Evolutionary conservation across 1,140 invertebrate genomes (phyloP), one percentile per base, ranked within the genome.

Genomic region (Drosophila ananassae): DNA sequence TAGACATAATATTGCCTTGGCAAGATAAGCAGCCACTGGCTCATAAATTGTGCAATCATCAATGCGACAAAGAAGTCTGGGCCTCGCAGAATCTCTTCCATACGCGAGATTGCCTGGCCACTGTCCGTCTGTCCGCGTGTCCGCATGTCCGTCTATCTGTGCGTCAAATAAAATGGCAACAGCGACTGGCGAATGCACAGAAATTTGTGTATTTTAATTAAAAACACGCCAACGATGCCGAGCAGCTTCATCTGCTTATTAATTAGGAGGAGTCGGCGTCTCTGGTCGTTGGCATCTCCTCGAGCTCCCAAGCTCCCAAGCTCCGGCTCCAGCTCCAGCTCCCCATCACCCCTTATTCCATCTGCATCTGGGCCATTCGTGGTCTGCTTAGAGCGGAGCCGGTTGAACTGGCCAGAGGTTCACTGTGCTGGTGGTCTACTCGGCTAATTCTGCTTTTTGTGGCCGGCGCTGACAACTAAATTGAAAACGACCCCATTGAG

Each of bases 141-240:
- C 66, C 12, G n/a, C 21, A 24, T 0, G 34, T 41, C 13, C 5
- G 17, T 53, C 37, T 24, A 57, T 62, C 24, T 53, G 69, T 64
- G 50, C 46, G 72, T 62, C 61, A 48, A 73, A 87, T 87, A 87
- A 87, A 87, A 77, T 82, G 82, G 58, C 66, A 74, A 64, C 73
- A 75, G 60, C 78, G 62, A 72, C 61, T 50, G 53, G 68, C 68
- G 55, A 87, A 85, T 81, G 82, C 67, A 79, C 59, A 69, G 58
- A 79, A 87, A 89, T 89, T 89, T 87, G 83, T 89, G 83, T 87
- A 87, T 87, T 87, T 87, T 87, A 87, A 87, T 87, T 87, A 87
- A 87, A 89, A 85, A 82, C 75, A 83, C 82, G 64, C 57, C 68
- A 53, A 47, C 50, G 75, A 74, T 62, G 53, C 71, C 53, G 71